phyloP scores from a whole-genome alignment of 2,113 vertebrate species.

The Isichthys henryi region DNA sequence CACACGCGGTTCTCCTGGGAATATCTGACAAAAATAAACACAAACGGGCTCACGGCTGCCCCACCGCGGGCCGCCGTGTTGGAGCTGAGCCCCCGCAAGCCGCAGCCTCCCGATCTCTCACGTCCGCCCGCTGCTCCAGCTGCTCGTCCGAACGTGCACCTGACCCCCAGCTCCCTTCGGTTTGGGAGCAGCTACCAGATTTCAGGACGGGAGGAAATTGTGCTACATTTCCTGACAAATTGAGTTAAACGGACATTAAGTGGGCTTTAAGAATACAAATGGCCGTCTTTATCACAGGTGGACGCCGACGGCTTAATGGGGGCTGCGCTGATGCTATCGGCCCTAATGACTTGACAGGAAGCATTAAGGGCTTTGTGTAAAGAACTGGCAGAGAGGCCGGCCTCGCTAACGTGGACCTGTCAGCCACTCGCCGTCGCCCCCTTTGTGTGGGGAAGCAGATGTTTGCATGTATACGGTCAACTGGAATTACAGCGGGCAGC shows the following conservation, averaged over 20 bases:
- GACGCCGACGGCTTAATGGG: constrained; percentile 99
- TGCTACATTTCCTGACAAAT: constrained; percentile 99
- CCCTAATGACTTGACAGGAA: constrained; percentile 99
- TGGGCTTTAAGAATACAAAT: constrained; percentile 99
- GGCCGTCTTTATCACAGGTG: constrained; percentile 99
- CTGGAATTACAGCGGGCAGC: constrained; percentile 87
- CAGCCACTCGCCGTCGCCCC: constrained; percentile 77
- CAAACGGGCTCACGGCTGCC: not conserved
- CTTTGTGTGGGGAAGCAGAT: constrained; percentile 94
- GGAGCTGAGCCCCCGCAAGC: not conserved
- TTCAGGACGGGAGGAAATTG: constrained; percentile 97
- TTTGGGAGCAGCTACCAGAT: constrained; percentile 92
- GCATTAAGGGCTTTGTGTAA: constrained; percentile 95
- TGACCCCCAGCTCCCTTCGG: constrained; percentile 71
- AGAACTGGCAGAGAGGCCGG: constrained; percentile 79
- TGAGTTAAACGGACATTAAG: constrained; percentile 99
- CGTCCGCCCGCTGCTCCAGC: constrained; percentile 42
- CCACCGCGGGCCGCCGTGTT: not conserved
- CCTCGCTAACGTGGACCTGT: constrained; percentile 86
- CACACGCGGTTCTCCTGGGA: not conserved
- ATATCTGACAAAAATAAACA: not conserved
- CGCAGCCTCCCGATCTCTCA: not conserved
- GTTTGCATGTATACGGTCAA: constrained; percentile 94
- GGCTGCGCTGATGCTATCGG: constrained; percentile 95
- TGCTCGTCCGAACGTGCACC: constrained; percentile 84